Conservation (phyloP, 2,113 vertebrate genomes). For the Miniopterus natalensis region DNA sequence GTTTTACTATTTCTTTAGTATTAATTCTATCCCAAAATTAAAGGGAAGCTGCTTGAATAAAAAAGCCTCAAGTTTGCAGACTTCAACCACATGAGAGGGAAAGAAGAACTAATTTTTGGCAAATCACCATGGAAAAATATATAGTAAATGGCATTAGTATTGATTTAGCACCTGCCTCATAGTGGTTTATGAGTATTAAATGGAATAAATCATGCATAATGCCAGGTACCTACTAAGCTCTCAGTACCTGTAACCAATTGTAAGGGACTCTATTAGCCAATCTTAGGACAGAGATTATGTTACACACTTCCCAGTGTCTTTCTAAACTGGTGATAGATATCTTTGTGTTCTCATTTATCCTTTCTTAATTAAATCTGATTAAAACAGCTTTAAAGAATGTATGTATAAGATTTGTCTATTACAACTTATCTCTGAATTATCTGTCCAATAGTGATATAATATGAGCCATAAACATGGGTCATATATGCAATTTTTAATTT, state of each 20-base stretch:
- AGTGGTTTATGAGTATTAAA: neutral
- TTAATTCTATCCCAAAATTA: neutral
- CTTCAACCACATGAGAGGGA: neutral
- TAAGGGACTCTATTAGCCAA: neutral
- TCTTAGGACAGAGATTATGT: neutral
- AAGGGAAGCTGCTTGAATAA: neutral
- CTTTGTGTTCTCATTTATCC: neutral
- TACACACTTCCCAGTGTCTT: neutral
- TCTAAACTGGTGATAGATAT: neutral
- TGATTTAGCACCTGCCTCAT: neutral
- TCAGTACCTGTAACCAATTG: neutral
- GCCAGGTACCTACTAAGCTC: neutral
- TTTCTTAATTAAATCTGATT: neutral
- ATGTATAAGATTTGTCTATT: neutral
- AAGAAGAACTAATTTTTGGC: conserved; percentile 3
- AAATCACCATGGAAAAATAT: conserved; percentile 6
- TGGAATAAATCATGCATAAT: neutral
- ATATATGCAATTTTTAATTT: conserved; percentile 1
- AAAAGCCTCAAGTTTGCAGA: neutral
- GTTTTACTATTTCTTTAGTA: conserved; percentile 3
- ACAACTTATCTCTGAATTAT: neutral
- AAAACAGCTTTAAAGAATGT: neutral
- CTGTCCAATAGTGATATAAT: neutral
- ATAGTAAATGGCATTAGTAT: neutral
- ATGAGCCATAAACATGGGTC: neutral